A percentile compares a stretch with the other conserved stretches of the same genome.
Evolutionary conservation across 2,113 vertebrate species (phyloP).

Genomic region (Salvelinus alpinus): DNA sequence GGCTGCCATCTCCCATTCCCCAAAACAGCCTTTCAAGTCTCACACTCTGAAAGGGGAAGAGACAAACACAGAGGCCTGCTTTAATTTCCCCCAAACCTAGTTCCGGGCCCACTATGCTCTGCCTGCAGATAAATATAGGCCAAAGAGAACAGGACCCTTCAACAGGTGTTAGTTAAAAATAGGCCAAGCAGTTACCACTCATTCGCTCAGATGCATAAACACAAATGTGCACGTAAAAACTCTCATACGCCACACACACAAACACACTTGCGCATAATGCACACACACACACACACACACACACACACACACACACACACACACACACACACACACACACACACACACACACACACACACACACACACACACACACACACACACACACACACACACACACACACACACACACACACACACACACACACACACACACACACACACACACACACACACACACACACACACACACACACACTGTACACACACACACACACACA

Average conservation of each 20-base stretch:
- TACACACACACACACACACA: neutral
- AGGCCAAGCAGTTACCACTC: conserved; percentile 49
- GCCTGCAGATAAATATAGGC: conserved; percentile 36
- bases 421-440: neutral
- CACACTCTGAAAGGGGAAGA: conserved; percentile 33
- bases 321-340: neutral
- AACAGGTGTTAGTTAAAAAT: conserved; percentile 45
- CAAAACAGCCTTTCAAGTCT: conserved; percentile 49
- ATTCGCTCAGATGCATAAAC: conserved; percentile 42
- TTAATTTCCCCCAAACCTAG: conserved; percentile 28
- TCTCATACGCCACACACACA: conserved; percentile 4
- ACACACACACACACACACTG: conserved; percentile 31
- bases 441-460: conserved; percentile 22
- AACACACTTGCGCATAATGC: neutral
- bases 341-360: neutral
- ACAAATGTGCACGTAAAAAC: conserved; percentile 2
- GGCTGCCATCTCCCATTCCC: conserved; percentile 37
- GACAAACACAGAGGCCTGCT: conserved; percentile 50
- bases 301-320: no score
- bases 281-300: conserved; percentile 17
- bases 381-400: neutral
- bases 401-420: no score
- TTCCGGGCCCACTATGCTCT: conserved; percentile 27
- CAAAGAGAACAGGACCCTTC: conserved; percentile 7
- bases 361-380: neutral